Evolutionary conservation across 30 jellyfish, hydroid and myxozoan genomes (phyloP), one percentile per base, ranked within the genome.

Genomic region (Hydra vulgaris): DNA sequence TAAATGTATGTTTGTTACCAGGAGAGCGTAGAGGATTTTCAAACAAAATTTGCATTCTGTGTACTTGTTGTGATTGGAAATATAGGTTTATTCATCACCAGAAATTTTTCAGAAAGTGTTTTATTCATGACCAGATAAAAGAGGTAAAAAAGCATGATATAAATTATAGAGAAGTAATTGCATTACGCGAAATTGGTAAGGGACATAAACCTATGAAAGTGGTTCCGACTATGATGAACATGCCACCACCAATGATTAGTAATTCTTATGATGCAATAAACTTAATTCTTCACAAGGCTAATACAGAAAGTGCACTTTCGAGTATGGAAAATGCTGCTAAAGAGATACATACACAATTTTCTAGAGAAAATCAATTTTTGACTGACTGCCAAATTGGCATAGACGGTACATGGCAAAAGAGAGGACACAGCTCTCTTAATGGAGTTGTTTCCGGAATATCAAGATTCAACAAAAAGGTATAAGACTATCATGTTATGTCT

Each of bases 361-460:
- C 8, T 16, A 23, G 27, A n/a, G 75, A 20, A 20, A 68, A 68
- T 68, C 5, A 68, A 68, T n/a, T 68, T 68, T 23, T n/a, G 27
- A 68, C 61, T 40, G 61, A 68, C 16, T 68, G 75, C 27, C 75
- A 7, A 68, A 68, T 68, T 68, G 25, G 26, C 25, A 23, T 68
- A 3, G 75, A 68, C 16, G 75, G 75, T 68, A 68, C 27, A 68
- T 68, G 75, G 75, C 75, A 68, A 68, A 68, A 68, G 27, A 68
- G 75, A 23, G 75, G 75, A 20, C 75, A 68, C 27, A 23, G 26
- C 75, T 68, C 75, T 68, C 25, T 68, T 1, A 68, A 68, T 68
- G 75, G 75, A n/a, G 75, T 68, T 23, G 75, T 68, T n/a, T 3
- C 25, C 12, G 75, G 26, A 68, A 68, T 68, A 4, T 7, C 75